Evolutionary conservation across 2,113 vertebrate species (phyloP).

Genomic region (Hemiprocne comata): DNA sequence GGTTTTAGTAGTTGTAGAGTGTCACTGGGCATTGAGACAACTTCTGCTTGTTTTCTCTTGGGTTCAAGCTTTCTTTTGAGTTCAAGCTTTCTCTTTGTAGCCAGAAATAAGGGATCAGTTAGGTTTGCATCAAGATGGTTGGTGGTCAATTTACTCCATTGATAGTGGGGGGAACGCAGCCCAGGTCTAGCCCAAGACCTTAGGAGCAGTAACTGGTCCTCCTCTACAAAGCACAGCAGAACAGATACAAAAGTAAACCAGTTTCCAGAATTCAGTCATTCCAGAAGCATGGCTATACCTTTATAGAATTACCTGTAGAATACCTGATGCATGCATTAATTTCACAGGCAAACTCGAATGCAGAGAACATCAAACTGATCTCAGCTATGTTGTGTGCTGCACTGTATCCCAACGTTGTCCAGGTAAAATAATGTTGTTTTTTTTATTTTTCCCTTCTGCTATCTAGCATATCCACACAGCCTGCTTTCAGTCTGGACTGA

Average conservation of each 20-base stretch:
- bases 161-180: background rate
- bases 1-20: background rate
- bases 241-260: background rate
- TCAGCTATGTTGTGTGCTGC: constrained; percentile 96
- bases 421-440: constrained; percentile 77
- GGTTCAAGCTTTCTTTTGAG: background rate
- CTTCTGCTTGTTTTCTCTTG: background rate
- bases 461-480: too few relatives aligned
- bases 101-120: background rate
- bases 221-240: background rate
- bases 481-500: background rate
- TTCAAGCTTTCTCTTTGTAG: background rate
- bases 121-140: background rate
- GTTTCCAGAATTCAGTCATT: background rate
- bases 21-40: background rate
- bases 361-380: constrained; percentile 91
- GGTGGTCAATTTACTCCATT: background rate
- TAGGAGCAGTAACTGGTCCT: background rate
- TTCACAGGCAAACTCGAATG: constrained; percentile 90
- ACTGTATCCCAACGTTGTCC: constrained; percentile 96
- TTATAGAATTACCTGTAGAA: background rate
- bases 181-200: background rate
- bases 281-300: background rate
- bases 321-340: background rate
- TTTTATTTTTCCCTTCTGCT: background rate